These are phyloP conservation scores for Balaeniceps rex DNA, from an alignment of 2,113 vertebrate species.

Conservation along the genomic window DNA sequence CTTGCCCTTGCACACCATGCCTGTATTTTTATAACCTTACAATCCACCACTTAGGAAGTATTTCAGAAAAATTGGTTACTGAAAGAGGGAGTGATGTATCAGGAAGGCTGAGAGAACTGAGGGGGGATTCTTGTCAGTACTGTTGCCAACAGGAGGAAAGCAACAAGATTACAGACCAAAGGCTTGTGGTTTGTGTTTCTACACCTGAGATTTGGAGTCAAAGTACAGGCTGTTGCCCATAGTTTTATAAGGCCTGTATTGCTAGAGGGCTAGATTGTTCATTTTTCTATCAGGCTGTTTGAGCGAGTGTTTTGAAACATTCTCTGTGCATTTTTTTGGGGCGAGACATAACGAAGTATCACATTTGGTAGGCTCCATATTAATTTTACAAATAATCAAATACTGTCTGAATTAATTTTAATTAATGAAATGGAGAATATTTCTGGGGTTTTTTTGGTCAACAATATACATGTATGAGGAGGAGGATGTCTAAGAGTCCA, in stretches of 20 bases:
- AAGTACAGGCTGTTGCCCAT: background rate
- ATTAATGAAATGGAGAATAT: background rate
- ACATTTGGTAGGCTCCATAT: background rate
- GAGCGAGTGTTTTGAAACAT: background rate
- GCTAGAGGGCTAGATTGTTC: background rate
- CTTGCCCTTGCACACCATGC: background rate
- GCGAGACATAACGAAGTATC: background rate
- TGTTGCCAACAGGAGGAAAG: background rate
- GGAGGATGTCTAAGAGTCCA: background rate
- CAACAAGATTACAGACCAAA: background rate
- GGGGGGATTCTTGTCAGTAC: background rate
- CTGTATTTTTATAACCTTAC: background rate
- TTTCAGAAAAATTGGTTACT: background rate
- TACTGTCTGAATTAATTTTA: background rate
- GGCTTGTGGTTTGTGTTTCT: background rate
- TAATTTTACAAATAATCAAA: background rate
- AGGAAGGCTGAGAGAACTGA: background rate
- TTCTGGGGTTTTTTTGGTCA: background rate
- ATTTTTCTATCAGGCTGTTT: background rate
- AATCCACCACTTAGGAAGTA: background rate
- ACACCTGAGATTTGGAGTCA: background rate
- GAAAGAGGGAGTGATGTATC: background rate
- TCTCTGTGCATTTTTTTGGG: accelerated
- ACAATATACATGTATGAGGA: background rate
- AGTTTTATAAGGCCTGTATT: background rate